Evolutionary conservation across 2,888 invertebrate genomes (phyloP), one percentile per base, ranked within the genome.

Genomic region (Listrodromus nycthemerus): DNA sequence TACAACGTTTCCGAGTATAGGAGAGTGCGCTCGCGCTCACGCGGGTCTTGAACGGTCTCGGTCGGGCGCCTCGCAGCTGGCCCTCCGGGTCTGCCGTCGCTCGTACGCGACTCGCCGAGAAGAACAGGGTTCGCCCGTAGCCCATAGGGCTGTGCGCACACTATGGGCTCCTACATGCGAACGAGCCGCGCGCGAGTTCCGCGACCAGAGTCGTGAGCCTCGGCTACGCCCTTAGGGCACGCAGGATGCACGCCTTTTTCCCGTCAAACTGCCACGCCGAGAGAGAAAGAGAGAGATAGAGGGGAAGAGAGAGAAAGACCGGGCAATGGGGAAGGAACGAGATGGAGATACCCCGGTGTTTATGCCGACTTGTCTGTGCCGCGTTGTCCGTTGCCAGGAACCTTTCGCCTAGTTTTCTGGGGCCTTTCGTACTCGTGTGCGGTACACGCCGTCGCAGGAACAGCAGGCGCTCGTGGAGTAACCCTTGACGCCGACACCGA

Each of bases 1-100:
- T 92, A 93, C 92, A 93, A 91, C 93, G 92, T 93, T 93, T 93
- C 93, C 92, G 90, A 93, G 93, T 93, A 91, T 90, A 92, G 87
- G 69, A 66, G 71, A 73, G 52, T 30, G 69, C 74, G 70, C 63
- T 74, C 91, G 90, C 91, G 92, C 92, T 90, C 87, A 91, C 87
- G 89, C 87, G 87, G 87, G 80, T 92, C 85, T 82, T 87, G 89
- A 89, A 86, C 88, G 90, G 82, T 92, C 91, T 90, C 92, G 93
- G 91, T 92, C 90, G 91, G 91, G 91, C 93, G 93, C 91, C 89
- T 92, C 88, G 93, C 93, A 93, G 93, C 93, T 93, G 93, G 93
- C 93, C 90, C 89, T 89, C 78, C 74, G 74, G 82, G 84, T 83
- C 85, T 74, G 82, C 71, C 70, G 65, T 75, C 76, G 87, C 73